These are phyloP conservation scores for Trigoniulus corallinus DNA, from an alignment of 1,140 invertebrate species.

Conservation along the genomic window DNA sequence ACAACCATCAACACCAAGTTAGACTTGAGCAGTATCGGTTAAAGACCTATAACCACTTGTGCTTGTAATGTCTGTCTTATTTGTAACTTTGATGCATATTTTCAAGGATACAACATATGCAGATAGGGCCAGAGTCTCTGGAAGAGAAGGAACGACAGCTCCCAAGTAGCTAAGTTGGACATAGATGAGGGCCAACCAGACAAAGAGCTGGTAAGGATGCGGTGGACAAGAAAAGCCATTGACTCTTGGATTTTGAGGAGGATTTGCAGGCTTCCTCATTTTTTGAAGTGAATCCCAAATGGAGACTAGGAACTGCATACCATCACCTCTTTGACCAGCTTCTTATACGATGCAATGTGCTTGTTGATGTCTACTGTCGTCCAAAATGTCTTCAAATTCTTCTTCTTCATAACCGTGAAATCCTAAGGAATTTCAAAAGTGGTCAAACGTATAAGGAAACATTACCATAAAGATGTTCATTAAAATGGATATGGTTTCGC, in stretches of 20 bases:
- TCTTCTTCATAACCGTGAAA: too few species aligned
- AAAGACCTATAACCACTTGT: neutral
- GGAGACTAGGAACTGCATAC: too few species aligned
- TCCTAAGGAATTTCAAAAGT: too few species aligned
- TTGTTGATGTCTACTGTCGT: too few species aligned
- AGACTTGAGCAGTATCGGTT: neutral
- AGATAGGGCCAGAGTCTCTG: neutral
- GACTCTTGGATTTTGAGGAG: neutral
- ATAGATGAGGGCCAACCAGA: neutral
- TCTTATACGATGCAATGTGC: too few species aligned
- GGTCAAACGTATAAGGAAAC: too few species aligned
- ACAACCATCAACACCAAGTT: neutral
- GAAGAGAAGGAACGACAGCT: neutral
- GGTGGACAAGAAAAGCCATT: conserved; percentile 6
- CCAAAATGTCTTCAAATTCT: too few species aligned
- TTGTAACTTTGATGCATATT: neutral
- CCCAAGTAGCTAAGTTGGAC: neutral
- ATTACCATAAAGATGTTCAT: too few species aligned
- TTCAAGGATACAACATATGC: conserved; percentile 4
- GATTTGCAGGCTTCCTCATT: too few species aligned
- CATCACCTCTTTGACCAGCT: too few species aligned
- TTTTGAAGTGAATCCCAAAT: too few species aligned
- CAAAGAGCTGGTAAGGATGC: conserved; percentile 2
- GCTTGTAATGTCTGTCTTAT: neutral
- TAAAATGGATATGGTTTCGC: too few species aligned